Percentiles rank a stretch among this genome's conserved stretches.
phyloP scores from a whole-genome alignment of 2,888 invertebrate species.

The Yponomeuta sedellus region DNA sequence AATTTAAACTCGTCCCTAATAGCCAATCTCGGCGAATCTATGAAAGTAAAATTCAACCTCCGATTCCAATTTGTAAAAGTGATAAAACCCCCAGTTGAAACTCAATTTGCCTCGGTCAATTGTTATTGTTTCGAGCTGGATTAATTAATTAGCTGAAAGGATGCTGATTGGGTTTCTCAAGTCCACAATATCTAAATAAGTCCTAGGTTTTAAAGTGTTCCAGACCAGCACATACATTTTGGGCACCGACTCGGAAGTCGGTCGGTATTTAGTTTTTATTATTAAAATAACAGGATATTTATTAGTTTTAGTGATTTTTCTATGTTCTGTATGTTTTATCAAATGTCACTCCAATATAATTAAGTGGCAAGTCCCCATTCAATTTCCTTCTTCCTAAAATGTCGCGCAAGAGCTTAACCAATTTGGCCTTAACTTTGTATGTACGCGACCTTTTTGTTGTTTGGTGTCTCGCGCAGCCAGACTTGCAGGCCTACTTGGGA shows the following conservation, averaged over 20 bases:
- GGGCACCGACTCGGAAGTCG: too few relatives aligned
- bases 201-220: too few relatives aligned
- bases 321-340: too few relatives aligned
- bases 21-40: neutral
- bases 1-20: neutral
- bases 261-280: too few relatives aligned
- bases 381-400: too few relatives aligned
- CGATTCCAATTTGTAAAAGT: neutral
- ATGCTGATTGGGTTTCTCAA: too few relatives aligned
- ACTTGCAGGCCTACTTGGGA: neutral
- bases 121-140: neutral
- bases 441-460: neutral
- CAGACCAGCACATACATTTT: too few relatives aligned
- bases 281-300: too few relatives aligned
- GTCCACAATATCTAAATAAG: too few relatives aligned
- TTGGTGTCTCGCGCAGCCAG: neutral
- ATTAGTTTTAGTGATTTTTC: too few relatives aligned
- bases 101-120: neutral
- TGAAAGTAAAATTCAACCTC: slow-evolving; percentile 3
- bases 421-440: neutral
- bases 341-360: too few relatives aligned
- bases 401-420: neutral
- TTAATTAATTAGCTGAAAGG: neutral
- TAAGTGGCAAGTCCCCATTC: too few relatives aligned
- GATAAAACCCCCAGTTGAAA: neutral